Percentiles rank a stretch among this genome's conserved stretches.
Conservation (phyloP, 2,888 invertebrate species). For the Tachina grossa region DNA sequence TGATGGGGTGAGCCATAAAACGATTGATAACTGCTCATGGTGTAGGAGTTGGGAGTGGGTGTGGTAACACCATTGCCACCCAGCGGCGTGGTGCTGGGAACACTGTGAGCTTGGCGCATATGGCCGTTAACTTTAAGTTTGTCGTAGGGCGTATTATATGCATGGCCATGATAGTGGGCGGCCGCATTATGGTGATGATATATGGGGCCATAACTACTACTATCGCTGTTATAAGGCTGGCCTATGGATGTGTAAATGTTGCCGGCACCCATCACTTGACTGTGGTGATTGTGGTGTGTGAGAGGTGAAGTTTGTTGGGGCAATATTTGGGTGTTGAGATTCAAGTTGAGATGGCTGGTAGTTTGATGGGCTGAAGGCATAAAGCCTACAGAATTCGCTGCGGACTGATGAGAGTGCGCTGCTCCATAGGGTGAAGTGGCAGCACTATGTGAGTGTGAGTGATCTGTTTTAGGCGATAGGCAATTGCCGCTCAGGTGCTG, state of each 20-base stretch:
- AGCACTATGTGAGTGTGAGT: conserved; percentile 42
- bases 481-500: conserved; percentile 49
- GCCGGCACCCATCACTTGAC: conserved; percentile 75
- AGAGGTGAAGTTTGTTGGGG: conserved; percentile 57
- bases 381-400: conserved; percentile 33
- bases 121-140: conserved; percentile 80
- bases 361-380: conserved; percentile 60
- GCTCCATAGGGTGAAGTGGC: conserved; percentile 46
- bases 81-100: conserved; percentile 49
- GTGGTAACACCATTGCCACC: conserved; percentile 53
- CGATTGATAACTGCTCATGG: conserved; percentile 81
- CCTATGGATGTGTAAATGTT: conserved; percentile 80
- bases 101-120: conserved; percentile 66
- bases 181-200: conserved; percentile 79
- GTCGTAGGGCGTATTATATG: conserved; percentile 82
- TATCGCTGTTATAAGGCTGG: conserved; percentile 81
- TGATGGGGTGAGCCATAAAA: conserved; percentile 80
- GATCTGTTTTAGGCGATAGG: conserved; percentile 69
- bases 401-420: background rate
- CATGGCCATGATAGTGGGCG: conserved; percentile 75
- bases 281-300: conserved; percentile 47
- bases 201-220: conserved; percentile 82
- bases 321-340: conserved; percentile 66
- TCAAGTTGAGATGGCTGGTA: conserved; percentile 69
- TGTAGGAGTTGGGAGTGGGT: conserved; percentile 77